A percentile compares a stretch with the other conserved stretches of the same genome.
Evolutionary conservation across 2,797 vertebrate genomes (phyloP).

Genomic region (Intellagama lesueurii): DNA sequence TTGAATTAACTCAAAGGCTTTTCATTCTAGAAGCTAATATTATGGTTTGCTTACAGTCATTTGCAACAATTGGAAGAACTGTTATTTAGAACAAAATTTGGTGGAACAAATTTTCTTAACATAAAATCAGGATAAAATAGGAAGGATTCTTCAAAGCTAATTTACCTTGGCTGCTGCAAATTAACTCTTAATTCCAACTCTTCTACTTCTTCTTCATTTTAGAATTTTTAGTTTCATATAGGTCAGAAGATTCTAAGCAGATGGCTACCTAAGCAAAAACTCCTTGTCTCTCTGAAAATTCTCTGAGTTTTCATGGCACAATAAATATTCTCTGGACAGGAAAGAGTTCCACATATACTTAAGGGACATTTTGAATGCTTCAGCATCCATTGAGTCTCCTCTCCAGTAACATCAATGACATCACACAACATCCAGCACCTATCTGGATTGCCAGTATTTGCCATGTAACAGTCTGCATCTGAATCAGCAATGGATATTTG

Average conservation of each 20-base stretch:
- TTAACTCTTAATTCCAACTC: not conserved
- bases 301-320: not conserved
- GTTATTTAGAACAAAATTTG: not conserved
- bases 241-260: not conserved
- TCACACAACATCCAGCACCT: not conserved
- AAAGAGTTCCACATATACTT: not conserved
- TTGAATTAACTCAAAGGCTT: constrained; percentile 34
- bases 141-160: constrained; percentile 50
- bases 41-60: constrained; percentile 51
- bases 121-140: constrained; percentile 40
- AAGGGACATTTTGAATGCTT: not conserved
- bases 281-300: not conserved
- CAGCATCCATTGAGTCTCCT: not conserved
- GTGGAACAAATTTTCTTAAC: constrained; percentile 42
- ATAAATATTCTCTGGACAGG: not conserved
- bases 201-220: constrained; percentile 16
- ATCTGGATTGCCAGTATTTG: not conserved
- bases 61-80: constrained; percentile 7
- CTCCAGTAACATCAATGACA: not conserved
- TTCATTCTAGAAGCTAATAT: constrained; percentile 1
- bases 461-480: not conserved
- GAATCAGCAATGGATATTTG: not conserved
- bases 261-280: not conserved
- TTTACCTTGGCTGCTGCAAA: constrained; percentile 53
- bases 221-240: not conserved